A percentile compares a stretch with the other conserved stretches of the same genome.
phyloP scores from a whole-genome alignment of 1,140 invertebrate genomes.

The Pseudoatta argentina region DNA sequence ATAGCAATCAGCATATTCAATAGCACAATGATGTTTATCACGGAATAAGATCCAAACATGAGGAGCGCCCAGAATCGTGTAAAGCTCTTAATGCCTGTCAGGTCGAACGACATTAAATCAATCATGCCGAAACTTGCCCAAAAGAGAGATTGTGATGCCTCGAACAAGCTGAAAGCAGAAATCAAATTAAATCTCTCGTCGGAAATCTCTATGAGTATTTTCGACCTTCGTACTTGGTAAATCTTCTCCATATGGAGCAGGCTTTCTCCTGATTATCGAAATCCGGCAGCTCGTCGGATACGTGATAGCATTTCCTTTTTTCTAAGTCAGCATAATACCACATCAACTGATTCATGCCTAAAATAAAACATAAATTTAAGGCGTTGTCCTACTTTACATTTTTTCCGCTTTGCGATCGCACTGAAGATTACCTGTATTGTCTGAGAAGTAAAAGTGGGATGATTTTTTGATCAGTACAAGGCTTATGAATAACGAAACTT shows the following conservation, averaged over 20 bases:
- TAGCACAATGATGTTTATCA: slow-evolving; percentile 96
- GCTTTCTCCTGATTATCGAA: slow-evolving; percentile 93
- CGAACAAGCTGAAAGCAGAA: slow-evolving; percentile 92
- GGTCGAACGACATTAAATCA: slow-evolving; percentile 94
- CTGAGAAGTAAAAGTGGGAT: slow-evolving; percentile 1
- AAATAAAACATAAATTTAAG: slow-evolving; percentile 69
- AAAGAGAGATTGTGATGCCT: slow-evolving; percentile 97
- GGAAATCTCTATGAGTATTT: not conserved
- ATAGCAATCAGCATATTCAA: slow-evolving; percentile 98
- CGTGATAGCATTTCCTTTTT: slow-evolving; percentile 93
- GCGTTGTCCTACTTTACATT: not conserved
- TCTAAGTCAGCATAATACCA: slow-evolving; percentile 98
- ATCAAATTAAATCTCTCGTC: slow-evolving; percentile 8
- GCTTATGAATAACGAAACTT: not conserved
- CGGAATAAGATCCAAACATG: slow-evolving; percentile 95
- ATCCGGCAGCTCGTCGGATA: slow-evolving; percentile 89
- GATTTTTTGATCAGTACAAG: slow-evolving; percentile 12
- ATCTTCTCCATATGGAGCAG: slow-evolving; percentile 94
- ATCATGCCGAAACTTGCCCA: slow-evolving; percentile 98
- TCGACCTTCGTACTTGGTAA: slow-evolving; percentile 90
- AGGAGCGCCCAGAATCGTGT: slow-evolving; percentile 95
- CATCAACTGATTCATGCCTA: slow-evolving; percentile 95
- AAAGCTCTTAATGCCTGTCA: slow-evolving; percentile 95
- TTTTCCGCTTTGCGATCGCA: not conserved
- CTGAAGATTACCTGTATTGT: not conserved